Conservation (phyloP, 2,797 vertebrate species). For the Halcyon chelicuti region DNA sequence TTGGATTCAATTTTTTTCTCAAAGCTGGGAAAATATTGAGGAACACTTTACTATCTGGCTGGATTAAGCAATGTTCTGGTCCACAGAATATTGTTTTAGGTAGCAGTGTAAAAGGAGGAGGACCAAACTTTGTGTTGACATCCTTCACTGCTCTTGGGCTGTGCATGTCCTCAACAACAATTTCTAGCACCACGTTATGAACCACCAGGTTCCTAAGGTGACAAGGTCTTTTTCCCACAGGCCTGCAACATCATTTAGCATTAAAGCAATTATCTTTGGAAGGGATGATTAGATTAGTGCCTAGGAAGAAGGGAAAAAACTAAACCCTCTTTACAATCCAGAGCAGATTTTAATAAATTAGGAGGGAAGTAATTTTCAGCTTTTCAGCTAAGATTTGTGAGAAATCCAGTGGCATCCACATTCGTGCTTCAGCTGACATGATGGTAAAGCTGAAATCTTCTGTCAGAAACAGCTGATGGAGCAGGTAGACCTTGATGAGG, state of each 20-base stretch:
- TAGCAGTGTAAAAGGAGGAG: background rate
- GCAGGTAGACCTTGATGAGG: background rate
- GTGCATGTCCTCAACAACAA: background rate
- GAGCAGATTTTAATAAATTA: background rate
- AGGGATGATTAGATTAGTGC: background rate
- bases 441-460: background rate
- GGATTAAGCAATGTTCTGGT: background rate
- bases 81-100: background rate
- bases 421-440: background rate
- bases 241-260: background rate
- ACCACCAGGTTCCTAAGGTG: background rate
- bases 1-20: background rate
- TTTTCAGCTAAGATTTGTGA: background rate
- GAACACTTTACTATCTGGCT: background rate
- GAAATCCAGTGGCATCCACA: background rate
- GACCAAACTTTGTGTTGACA: background rate
- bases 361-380: background rate
- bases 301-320: background rate
- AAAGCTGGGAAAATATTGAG: background rate
- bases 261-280: background rate
- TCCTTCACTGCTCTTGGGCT: background rate
- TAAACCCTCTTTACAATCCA: background rate
- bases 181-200: background rate
- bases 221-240: background rate
- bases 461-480: background rate